Conservation (phyloP, 2,113 vertebrate species). For the Channa argus region DNA sequence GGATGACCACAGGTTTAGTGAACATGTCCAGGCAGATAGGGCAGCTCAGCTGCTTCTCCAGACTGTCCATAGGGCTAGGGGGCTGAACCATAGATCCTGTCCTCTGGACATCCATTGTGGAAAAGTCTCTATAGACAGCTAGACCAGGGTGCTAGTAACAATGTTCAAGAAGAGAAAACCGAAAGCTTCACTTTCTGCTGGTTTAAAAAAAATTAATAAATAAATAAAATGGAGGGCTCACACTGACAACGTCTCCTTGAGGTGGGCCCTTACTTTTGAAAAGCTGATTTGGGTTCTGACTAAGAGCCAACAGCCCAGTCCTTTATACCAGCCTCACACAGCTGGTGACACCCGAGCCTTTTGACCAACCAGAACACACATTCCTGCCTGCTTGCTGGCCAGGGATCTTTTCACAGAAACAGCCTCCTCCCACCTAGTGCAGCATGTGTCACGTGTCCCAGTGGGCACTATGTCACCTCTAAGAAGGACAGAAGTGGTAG, state of each 20-base stretch:
- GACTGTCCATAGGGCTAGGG: constrained; percentile 89
- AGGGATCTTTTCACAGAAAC: constrained; percentile 78
- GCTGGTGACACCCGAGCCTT: constrained; percentile 74
- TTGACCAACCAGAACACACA: constrained; percentile 67
- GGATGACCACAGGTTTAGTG: constrained; percentile 96
- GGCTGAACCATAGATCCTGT: constrained; percentile 78
- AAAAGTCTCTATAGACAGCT: constrained; percentile 22
- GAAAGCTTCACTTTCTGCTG: neutral
- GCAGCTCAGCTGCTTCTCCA: constrained; percentile 97
- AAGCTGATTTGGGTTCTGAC: constrained; percentile 71
- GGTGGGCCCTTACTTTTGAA: constrained; percentile 24
- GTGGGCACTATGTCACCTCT: constrained; percentile 47
- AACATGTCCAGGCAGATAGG: constrained; percentile 99
- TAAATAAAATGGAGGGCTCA: neutral
- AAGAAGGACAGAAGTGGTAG: constrained; percentile 40
- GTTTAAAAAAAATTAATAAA: neutral
- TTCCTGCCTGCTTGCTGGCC: constrained; percentile 77
- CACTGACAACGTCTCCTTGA: neutral
- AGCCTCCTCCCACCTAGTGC: constrained; percentile 50
- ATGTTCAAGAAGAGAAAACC: constrained; percentile 13
- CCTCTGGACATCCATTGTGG: constrained; percentile 83
- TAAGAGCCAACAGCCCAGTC: constrained; percentile 44
- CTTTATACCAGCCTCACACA: constrained; percentile 80
- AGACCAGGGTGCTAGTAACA: neutral
- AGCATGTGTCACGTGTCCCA: constrained; percentile 72